Base-by-base conservation (phyloP, 35 echinoderm and acorn worm species). In the Nesometra sesokonis region DNA sequence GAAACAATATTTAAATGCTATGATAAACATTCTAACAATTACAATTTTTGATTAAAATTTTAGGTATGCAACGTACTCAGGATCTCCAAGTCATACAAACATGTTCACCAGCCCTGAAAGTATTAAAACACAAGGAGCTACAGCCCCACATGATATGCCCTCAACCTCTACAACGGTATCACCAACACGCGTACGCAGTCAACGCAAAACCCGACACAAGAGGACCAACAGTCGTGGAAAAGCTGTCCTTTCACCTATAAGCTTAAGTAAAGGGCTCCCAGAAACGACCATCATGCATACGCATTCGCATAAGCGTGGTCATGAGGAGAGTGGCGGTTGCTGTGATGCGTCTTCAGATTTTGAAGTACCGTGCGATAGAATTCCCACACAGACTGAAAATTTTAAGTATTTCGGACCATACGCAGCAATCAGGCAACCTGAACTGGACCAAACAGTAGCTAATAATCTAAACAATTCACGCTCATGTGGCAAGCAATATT, bases 221-320 rank as follows among this genome's bases (percentile, higher is more conserved):
- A 86, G 94, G 29, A 93, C 85, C 76, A 97, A 93, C 88, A 97
- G 94, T 79, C 94, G 88, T 11, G 91, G 94, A 5, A 86, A 89
- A 34, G 82, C 85, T 17, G 87, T 84, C 79, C 86, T 93, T 78
- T 67, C 52, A 67, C 52, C 52, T 67, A 5, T 67, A 19, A 88
- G 37, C 31, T 47, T 85, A 31, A 84, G 46, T 27, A 19, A 81
- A 81, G 79, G 35, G 79, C 32, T 81, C 83, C 31, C 37, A 32
- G 31, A 77, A 82, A 83, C 88, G 19, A 38, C 32, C 31, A 84
- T 89, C 35, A 82, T 88, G 34, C 30, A 82, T 3, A 86, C 84
- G 35, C 57, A 78, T 0, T 78, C 88, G 15, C 35, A 87, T 13
- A 80, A 88, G 30, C 88, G 90, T 0, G 87, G 81, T 36, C 37